Evolutionary conservation across 2,113 vertebrate species (phyloP), one percentile per base, ranked within the genome.

Genomic region (Cochlearius cochlearius): DNA sequence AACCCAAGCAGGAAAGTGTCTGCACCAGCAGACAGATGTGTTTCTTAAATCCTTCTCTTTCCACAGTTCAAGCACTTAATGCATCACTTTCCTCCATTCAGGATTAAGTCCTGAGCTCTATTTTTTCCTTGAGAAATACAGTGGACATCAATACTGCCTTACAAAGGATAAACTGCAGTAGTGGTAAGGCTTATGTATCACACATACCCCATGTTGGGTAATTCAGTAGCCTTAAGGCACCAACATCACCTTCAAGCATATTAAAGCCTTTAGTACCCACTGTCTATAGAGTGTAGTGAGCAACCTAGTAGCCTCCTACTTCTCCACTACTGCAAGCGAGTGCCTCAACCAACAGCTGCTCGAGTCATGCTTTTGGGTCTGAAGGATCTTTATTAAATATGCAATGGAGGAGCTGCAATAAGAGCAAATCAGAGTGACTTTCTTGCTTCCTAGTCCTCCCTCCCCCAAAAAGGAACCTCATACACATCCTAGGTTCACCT

Each of bases 121-220:
- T 67, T 91, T 32, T 71, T 84, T 75, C 60, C 43, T 43, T 55
- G 32, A 50, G 43, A 67, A 55, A 30, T 17, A 59, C 17, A 74
- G 27, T 38, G 58, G 53, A 64, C 39, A 76, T 66, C 67, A 69
- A 3, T 17, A 27, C 20, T 64, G 39, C 55, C 75, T 95, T 60
- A 45, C 30, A 66, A 56, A 94, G 73, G 20, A 53, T 3, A 55
- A 47, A 11, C 32, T 38, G 29, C 38, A 71, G 38, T 5, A 67
- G 77, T 25, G 52, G 29, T 25, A 78, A 74, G 26, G 9, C 3
- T 81, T 18, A 14, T 5, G 12, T 13, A 23, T 22, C 76, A 80
- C 45, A 64, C 1, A 0, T 22, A 5, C 7, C 2, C 8, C 0
- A 0, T 32, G 55, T 0, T 53, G 38, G 76, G 12, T 62, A 41